Percentiles rank a stretch among this genome's conserved stretches.
Conservation (phyloP, 2,888 invertebrate genomes). For the Graphium colonna region DNA sequence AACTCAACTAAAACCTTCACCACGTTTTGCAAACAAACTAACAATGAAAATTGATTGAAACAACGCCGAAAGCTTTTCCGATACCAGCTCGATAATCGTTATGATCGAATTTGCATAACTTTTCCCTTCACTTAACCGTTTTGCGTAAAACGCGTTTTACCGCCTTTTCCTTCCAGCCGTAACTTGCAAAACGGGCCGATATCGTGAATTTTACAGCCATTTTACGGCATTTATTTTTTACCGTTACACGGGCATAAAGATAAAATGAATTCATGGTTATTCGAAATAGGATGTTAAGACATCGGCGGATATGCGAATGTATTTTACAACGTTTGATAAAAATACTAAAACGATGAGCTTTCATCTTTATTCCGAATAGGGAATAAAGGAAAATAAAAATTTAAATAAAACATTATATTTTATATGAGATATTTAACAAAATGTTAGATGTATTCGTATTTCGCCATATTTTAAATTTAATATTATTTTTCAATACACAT, state of each 20-base stretch:
- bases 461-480: too few relatives aligned
- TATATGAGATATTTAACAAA: neutral
- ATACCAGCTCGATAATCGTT: too few relatives aligned
- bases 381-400: neutral
- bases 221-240: conserved; percentile 16
- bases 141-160: neutral
- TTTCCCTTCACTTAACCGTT: neutral
- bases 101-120: neutral
- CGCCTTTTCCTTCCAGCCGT: neutral
- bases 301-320: conserved; percentile 18
- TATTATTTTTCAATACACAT: too few relatives aligned
- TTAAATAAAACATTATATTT: too few relatives aligned
- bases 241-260: conserved; percentile 17
- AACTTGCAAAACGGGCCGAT: conserved; percentile 1
- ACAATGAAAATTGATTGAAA: too few relatives aligned
- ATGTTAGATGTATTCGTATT: neutral
- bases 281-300: conserved; percentile 14
- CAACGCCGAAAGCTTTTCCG: conserved; percentile 10
- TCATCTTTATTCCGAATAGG: neutral
- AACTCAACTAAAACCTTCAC: too few relatives aligned
- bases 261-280: conserved; percentile 19
- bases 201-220: conserved; percentile 5
- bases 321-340: conserved; percentile 10
- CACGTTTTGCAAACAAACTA: too few relatives aligned
- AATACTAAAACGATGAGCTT: conserved; percentile 12